These are phyloP conservation scores for Stenotaenia linearis DNA, from an alignment of 2,888 invertebrate genomes.

Conservation along the genomic window DNA sequence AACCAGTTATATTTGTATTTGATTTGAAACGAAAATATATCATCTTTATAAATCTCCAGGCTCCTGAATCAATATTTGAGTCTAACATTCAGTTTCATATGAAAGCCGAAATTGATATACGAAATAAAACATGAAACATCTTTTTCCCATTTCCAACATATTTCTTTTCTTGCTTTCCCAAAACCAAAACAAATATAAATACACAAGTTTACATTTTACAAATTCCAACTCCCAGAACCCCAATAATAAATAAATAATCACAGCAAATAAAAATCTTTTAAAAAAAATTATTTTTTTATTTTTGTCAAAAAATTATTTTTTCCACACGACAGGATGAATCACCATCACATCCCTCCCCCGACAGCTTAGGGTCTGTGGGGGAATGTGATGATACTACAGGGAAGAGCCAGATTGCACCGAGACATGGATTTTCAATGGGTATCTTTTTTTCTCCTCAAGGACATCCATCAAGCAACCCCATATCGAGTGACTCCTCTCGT, in stretches of 20 bases:
- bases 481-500: not conserved
- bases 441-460: not conserved
- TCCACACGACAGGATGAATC: not conserved
- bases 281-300: not conserved
- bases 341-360: not conserved
- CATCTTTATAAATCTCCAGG: not conserved
- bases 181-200: not conserved
- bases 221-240: not conserved
- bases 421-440: slow-evolving; percentile 18
- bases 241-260: not conserved
- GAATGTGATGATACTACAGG: slow-evolving; percentile 12
- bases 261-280: not conserved
- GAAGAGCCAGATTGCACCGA: slow-evolving; percentile 19
- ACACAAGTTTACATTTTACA: not conserved
- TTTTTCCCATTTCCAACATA: not conserved
- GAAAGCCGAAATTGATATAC: not conserved
- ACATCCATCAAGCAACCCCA: not conserved
- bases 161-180: not conserved
- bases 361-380: not conserved
- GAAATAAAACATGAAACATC: not conserved
- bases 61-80: not conserved
- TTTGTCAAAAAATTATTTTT: too few relatives aligned
- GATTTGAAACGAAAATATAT: too few relatives aligned
- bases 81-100: not conserved
- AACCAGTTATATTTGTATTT: too few relatives aligned